phyloP scores from a whole-genome alignment of 2,113 vertebrate species.

The Oophaga pumilio region DNA sequence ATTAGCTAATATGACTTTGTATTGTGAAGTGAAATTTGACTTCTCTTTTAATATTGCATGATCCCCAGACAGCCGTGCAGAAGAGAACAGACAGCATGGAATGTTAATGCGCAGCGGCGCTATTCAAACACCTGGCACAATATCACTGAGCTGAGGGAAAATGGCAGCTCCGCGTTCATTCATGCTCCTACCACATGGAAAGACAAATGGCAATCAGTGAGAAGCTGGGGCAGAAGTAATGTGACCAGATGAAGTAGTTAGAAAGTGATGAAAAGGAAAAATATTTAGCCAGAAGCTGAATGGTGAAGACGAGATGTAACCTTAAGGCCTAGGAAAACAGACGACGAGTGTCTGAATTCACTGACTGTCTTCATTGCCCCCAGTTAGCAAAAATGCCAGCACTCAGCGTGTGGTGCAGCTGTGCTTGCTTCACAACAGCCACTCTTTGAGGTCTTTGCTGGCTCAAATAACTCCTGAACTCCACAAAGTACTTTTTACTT shows the following conservation, averaged over 20 bases:
- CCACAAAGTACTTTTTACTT: slow-evolving; percentile 23
- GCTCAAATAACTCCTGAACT: slow-evolving; percentile 25
- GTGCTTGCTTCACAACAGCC: slow-evolving; percentile 10
- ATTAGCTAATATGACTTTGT: background rate
- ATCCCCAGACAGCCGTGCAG: background rate
- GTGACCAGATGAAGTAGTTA: slow-evolving; percentile 54
- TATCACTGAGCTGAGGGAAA: background rate
- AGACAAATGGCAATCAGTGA: slow-evolving; percentile 37
- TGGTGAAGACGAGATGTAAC: slow-evolving; percentile 27
- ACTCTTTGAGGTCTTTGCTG: slow-evolving; percentile 31
- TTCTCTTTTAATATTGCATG: background rate
- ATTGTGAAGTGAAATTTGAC: background rate
- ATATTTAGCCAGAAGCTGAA: slow-evolving; percentile 43
- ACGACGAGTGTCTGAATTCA: slow-evolving; percentile 53
- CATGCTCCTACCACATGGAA: background rate
- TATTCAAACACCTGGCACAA: background rate
- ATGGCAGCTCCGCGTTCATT: background rate
- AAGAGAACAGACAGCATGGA: background rate
- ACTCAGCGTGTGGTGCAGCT: background rate
- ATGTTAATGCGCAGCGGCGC: background rate
- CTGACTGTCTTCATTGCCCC: slow-evolving; percentile 37
- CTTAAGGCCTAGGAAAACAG: slow-evolving; percentile 54
- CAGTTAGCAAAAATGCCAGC: slow-evolving; percentile 19
- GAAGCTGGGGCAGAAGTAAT: slow-evolving; percentile 29
- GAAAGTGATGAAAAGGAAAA: slow-evolving; percentile 47